Base-by-base conservation (phyloP, 1,140 invertebrate genomes). In the Teleopsis dalmanni region DNA sequence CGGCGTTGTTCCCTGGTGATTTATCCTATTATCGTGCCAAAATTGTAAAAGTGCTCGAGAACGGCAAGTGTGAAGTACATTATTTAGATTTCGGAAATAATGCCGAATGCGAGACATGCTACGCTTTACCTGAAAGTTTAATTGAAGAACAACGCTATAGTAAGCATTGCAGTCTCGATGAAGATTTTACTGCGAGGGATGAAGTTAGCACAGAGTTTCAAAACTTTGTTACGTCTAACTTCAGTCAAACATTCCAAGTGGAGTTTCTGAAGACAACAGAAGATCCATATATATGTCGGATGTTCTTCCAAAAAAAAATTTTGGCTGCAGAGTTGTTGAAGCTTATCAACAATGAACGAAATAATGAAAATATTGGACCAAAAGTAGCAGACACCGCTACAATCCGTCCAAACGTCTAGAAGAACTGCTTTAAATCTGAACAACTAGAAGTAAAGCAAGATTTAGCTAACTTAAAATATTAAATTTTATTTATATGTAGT, bases 71-170 rank as follows among this genome's bases (percentile, higher is more conserved):
- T 35, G 80, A 83, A 71, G 81, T 85, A 10, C 60, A 82, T 4
- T 85, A 83, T 55, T 78, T 85, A 58, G 85, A 87, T 70, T 87
- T 86, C 61, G 84, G 84, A 25, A 86, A 87, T 63, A 79, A 79
- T 1, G 76, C 80, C 11, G 71, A 78, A 3, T 75, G 77, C 0
- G 76, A 74, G 38, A 73, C 79, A 56, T 65, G 87, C 33, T 71
- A 77, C 18, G 76, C 74, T 54, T 64, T 87, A 49, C 83, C 84
- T 2, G 75, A 80, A 41, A 76, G 82, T 40, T 57, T 87, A 13
- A 72, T 77, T 27, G 54, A 73, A 33, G 72, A 77, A 51, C 76
- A 76, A 11, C 71, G 76, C 3, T 65, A 82, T 7, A 78, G 83
- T 2, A 76, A 77, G 56, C 78, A 80, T 57, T 84, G 83, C 57